Evolutionary conservation across 2,888 invertebrate genomes (phyloP), one percentile per base, ranked within the genome.

Genomic region (Cabera pusaria): DNA sequence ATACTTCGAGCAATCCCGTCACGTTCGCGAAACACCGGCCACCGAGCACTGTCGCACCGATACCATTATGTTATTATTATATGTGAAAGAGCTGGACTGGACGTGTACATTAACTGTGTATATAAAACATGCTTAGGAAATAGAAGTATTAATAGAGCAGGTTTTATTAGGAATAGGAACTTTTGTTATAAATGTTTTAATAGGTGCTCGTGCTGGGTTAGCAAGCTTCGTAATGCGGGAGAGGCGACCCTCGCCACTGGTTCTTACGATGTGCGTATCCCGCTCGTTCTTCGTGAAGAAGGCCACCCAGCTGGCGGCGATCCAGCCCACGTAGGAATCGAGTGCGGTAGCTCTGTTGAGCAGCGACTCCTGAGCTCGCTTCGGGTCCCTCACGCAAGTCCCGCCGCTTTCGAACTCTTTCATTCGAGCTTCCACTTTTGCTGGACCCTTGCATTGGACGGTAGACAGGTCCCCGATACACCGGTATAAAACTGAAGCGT

Each of bases 391-490:
- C 50, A 81, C 68, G 62, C 88, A 88, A 31, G 59, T 68, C 16
- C 73, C 58, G 78, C 61, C 36, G 60, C 50, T 22, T 64, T 23
- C 55, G 19, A 29, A 56, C 35, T 42, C 55, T 38, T 25, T 39
- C 52, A 43, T 33, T 40, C 40, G 38, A 19, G 59, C 21, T 23
- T 27, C 40, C 26, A 40, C 29, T 26, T 90, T 78, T 32, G 80
- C 67, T 60, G 57, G 85, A 32, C 61, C 59, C 56, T 71, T 68
- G 69, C 77, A 85, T 68, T 51, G 80, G 58, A 66, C 81, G 46
- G 73, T 71, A 17, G 86, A 81, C 44, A 89, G 78, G 69, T 89
- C 86, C 40, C 87, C 87, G 73, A 89, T 80, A 79, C 90, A 90
- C 68, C 89, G 86, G 59, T 63, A 77, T 69, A 90, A 70, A 69